Evolutionary conservation across 2,888 invertebrate genomes (phyloP), one percentile per base, ranked within the genome.

Genomic region (Polylopha cassiicola): DNA sequence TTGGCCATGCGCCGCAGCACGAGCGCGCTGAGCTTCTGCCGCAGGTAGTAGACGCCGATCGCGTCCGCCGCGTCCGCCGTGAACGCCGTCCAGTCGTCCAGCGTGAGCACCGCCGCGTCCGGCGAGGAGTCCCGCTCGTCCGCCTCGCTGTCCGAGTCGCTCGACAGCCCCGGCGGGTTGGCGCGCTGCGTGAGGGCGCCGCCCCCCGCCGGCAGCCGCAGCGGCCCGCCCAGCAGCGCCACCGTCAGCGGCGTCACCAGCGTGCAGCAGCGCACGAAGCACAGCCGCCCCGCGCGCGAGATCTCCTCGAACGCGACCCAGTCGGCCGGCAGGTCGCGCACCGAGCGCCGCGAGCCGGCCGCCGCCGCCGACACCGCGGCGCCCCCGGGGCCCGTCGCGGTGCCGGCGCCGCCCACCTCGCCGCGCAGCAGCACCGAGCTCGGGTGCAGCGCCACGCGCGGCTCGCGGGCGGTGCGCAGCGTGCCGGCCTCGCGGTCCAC

Each of bases 221-320:
- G 66, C 0, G 93, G 91, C 0, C 94, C 94, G 7, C 91, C 91
- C 54, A 95, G 92, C 17, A 97, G 59, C 0, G 93, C 90, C 34
- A 97, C 90, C 1, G 95, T 91, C 9, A 95, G 64, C 0, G 96
- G 91, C 5, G 95, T 92, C 0, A 98, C 89, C 4, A 94, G 72
- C 0, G 97, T 97, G 43, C 91, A 92, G 50, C 92, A 92, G 26
- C 92, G 89, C 1, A 95, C 89, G 61, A 92, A 90, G 44, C 93
- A 92, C 34, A 89, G 84, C 9, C 89, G 84, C 0, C 91, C 89
- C 0, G 89, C 85, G 26, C 92, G 89, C 0, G 91, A 91, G 73
- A 96, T 92, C 71, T 97, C 96, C 61, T 95, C 95, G 61, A 91
- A 98, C 6, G 95, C 86, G 8, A 97, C 75, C 96, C 97, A 98